Conservation (phyloP, 2,888 invertebrate species). For the Tenthredo scrophulariae region DNA sequence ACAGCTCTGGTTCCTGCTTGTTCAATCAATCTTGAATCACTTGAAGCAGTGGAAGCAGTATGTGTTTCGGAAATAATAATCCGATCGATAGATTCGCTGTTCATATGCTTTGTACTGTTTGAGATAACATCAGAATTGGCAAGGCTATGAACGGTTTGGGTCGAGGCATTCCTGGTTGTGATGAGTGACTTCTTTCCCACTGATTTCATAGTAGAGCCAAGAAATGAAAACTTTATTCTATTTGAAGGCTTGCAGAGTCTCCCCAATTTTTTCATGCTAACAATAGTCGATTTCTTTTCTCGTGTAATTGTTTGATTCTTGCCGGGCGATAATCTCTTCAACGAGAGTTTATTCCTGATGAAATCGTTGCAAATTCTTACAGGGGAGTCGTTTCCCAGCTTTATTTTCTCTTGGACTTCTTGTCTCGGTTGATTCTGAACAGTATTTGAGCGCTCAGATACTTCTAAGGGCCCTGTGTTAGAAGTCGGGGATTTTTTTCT, state of each 20-base stretch:
- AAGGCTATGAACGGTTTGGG: background rate
- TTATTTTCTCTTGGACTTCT: background rate
- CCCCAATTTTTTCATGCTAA: background rate
- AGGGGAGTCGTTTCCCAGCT: background rate
- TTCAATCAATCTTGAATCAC: background rate
- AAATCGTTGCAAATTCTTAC: background rate
- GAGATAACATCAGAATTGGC: background rate
- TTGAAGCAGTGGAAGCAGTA: background rate
- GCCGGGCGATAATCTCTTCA: background rate
- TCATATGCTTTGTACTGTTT: background rate
- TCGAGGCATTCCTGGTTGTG: background rate
- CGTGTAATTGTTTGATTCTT: background rate
- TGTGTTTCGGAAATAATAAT: background rate
- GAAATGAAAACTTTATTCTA: slow-evolving; percentile 17
- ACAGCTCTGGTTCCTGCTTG: background rate
- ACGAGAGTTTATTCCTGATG: slow-evolving; percentile 9
- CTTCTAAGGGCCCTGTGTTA: background rate
- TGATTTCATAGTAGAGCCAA: background rate
- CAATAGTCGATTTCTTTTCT: background rate
- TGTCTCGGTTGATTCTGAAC: background rate
- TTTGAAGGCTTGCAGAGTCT: slow-evolving; percentile 6
- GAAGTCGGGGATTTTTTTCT: background rate
- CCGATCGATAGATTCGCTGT: background rate
- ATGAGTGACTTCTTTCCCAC: background rate
- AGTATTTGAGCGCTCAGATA: background rate